These are phyloP conservation scores for Peribatodes rhomboidaria DNA, from an alignment of 2,888 invertebrate genomes.

Conservation along the genomic window DNA sequence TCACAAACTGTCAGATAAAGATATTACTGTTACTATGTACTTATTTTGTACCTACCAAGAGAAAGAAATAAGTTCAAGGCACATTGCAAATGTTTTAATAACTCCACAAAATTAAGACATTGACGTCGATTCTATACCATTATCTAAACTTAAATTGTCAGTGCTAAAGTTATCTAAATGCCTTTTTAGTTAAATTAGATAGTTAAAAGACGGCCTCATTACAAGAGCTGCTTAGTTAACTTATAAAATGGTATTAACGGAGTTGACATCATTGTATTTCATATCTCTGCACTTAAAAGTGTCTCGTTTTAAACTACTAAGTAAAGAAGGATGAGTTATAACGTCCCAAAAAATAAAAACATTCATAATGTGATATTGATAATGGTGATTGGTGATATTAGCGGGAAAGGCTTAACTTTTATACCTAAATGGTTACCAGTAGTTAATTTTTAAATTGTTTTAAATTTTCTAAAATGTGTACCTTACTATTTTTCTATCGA, in stretches of 20 bases:
- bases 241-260: too few species aligned
- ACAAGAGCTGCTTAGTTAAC: too few species aligned
- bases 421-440: conserved; percentile 54
- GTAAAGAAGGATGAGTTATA: background rate
- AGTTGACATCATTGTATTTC: background rate
- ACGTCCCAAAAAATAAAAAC: conserved; percentile 38
- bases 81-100: background rate
- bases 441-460: conserved; percentile 49
- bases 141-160: too few species aligned
- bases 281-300: conserved; percentile 1
- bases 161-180: too few species aligned
- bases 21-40: too few species aligned
- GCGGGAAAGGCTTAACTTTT: conserved; percentile 61
- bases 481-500: conserved; percentile 44
- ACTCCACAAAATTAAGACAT: background rate
- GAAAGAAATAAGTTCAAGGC: too few species aligned
- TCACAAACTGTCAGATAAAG: too few species aligned
- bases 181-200: too few species aligned
- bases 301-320: background rate
- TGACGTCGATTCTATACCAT: too few species aligned
- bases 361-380: conserved; percentile 68
- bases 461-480: conserved; percentile 42
- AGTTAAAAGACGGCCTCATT: too few species aligned
- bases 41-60: too few species aligned
- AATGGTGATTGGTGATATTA: conserved; percentile 73